Base-by-base conservation (phyloP, 1,140 invertebrate species). In the Agraylea sexmaculata region DNA sequence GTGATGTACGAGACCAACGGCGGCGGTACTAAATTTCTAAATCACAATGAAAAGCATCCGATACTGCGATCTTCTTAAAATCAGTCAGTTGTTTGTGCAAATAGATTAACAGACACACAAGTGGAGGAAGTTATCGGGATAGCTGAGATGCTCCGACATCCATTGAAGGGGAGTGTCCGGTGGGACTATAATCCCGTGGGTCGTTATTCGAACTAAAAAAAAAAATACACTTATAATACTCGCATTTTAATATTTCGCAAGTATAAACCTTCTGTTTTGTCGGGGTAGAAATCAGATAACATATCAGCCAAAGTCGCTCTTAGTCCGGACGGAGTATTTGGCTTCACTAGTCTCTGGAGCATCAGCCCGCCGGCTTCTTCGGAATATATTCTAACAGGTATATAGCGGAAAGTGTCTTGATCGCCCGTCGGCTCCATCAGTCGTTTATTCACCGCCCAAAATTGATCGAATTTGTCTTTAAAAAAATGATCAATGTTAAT, bases 41-140 rank as follows among this genome's bases (percentile, higher is more conserved):
- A 28, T 28, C 11, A 28, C 4, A 28, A n/a, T n/a, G 7, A 25
- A 25, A 28, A 28, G 13, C 11, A 28, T 28, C 11, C 13, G 11
- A n/a, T 28, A 28, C 25, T n/a, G 13, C 2, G 13, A n/a, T n/a
- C n/a, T n/a, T n/a, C n/a, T n/a, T 8, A 22, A 29, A 30, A 11
- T 15, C 21, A 46, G 12, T 13, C 11, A 33, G n/a, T 16, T 33
- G 11, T 12, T 33, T 18, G 4, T 5, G 3, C 21, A 21, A 33
- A 15, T 29, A 1, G 12, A 36, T 52, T 53, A 64, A 47, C 59
- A 62, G 28, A 84, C 52, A 52, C 74, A 77, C 50, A 87, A 67
- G 74, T 99, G 94, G 44, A 99, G 65, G 67, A 99, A 99, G 66
- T 99, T 99, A 60, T 99, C 95, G 2, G 94, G 91, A 68, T 96